phyloP scores from a whole-genome alignment of 2,797 vertebrate genomes.

The Chiroxiphia lanceolata region DNA sequence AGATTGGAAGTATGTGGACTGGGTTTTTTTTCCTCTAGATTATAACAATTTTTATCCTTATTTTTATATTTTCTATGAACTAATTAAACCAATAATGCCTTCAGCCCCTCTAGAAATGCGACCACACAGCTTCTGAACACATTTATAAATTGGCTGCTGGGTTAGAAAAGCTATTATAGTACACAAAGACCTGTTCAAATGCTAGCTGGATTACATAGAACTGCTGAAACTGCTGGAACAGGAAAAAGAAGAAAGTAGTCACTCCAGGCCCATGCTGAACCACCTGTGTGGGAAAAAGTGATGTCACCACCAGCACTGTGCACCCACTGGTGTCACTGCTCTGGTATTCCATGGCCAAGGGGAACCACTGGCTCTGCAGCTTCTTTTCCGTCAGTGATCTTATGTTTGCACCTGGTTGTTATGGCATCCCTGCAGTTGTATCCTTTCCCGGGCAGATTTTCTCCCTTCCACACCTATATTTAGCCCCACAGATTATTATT shows the following conservation, averaged over 20 bases:
- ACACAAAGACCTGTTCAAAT: neutral
- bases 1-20: neutral
- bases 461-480: neutral
- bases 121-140: rapidly evolving
- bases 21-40: neutral
- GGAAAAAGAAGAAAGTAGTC: neutral
- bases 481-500: neutral
- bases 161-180: neutral
- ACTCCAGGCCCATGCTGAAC: rapidly evolving
- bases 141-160: neutral
- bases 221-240: neutral
- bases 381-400: neutral
- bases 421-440: rapidly evolving
- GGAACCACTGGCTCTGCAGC: neutral
- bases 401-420: neutral
- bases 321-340: rapidly evolving
- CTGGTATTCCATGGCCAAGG: neutral
- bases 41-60: neutral
- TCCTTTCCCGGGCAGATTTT: neutral
- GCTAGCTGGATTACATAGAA: neutral
- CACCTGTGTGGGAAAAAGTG: neutral
- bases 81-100: neutral
- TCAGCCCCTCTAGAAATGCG: neutral
- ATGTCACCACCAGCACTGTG: rapidly evolving
- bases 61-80: neutral